Base-by-base conservation (phyloP, 2,888 invertebrate genomes). In the Patella pellucida region DNA sequence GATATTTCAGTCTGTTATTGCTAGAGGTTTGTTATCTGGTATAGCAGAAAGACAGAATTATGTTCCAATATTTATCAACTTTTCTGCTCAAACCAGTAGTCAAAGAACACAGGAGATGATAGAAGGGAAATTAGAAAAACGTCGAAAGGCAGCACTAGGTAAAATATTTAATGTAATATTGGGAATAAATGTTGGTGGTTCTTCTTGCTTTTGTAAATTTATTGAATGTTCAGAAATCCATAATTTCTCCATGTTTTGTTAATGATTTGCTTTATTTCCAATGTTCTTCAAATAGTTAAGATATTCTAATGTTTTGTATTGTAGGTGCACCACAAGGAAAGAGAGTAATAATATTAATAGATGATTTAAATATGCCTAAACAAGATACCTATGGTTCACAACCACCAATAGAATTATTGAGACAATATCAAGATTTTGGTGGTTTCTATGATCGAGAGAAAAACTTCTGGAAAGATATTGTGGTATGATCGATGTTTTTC, bases 11-110 rank as follows among this genome's bases (percentile, higher is more conserved):
- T 96, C 97, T 0, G 95, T 96, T 4, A 94, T 97, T 75, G 96
- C 96, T 0, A 94, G 95, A 85, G 94, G 94, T 72, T 94, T 94
- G 1, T 91, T 97, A 69, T 94, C 94, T 74, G 93, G 92, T 69
- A 93, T 97, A 85, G 91, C 93, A 9, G 92, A 93, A 0, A 85
- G 88, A 62, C 94, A 93, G 0, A 90, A 92, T 68, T 95, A 94
- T 87, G 93, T 96, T 41, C 95, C 96, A 0, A 93, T 95, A 0
- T 94, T 95, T 80, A 92, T 97, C 77, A 97, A 96, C 88, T 97
- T 97, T 91, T 97, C 97, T 0, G 97, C 97, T 0, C 97, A 97
- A 92, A 97, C 97, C 0, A 95, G 95, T 89, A 96, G 96, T 85
- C 91, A 93, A 50, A 93, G 96, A 50, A 96, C 96, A 0, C 92